phyloP scores from a whole-genome alignment of 2,113 vertebrate species.

The Gymnorhina tibicen region DNA sequence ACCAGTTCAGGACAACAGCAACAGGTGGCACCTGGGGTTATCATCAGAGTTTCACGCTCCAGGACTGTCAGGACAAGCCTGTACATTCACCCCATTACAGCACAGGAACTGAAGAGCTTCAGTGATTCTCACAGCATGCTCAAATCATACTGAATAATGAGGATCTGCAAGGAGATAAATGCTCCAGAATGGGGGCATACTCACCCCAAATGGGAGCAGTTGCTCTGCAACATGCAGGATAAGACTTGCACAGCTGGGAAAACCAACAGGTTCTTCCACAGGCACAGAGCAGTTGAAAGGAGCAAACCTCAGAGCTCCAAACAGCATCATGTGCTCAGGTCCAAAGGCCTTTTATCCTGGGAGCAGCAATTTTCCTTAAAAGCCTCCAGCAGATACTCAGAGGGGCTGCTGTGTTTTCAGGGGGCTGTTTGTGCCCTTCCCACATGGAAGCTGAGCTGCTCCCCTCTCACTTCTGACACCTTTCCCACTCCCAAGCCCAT shows the following conservation, averaged over 20 bases:
- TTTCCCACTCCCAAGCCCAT: not conserved
- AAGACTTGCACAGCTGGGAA: not conserved
- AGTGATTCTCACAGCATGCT: not conserved
- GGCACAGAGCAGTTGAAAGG: not conserved
- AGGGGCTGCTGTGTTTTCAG: not conserved
- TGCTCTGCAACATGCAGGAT: not conserved
- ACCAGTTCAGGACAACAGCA: not conserved
- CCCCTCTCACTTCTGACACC: not conserved
- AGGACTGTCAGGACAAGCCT: not conserved
- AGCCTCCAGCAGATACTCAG: not conserved
- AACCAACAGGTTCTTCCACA: not conserved
- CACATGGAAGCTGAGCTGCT: not conserved
- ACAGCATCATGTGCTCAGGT: not conserved
- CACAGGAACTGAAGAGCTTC: not conserved
- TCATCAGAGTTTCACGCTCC: not conserved
- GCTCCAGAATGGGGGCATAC: not conserved
- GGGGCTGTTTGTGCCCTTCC: not conserved
- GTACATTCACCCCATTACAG: not conserved
- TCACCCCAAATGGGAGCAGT: not conserved
- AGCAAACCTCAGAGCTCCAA: not conserved
- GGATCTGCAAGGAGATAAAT: not conserved
- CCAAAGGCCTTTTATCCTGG: accelerated
- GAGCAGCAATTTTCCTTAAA: not conserved
- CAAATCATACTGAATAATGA: not conserved
- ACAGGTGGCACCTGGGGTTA: not conserved